Evolutionary conservation across 2,888 invertebrate genomes (phyloP).

Genomic region (Bugulina stolonifera): DNA sequence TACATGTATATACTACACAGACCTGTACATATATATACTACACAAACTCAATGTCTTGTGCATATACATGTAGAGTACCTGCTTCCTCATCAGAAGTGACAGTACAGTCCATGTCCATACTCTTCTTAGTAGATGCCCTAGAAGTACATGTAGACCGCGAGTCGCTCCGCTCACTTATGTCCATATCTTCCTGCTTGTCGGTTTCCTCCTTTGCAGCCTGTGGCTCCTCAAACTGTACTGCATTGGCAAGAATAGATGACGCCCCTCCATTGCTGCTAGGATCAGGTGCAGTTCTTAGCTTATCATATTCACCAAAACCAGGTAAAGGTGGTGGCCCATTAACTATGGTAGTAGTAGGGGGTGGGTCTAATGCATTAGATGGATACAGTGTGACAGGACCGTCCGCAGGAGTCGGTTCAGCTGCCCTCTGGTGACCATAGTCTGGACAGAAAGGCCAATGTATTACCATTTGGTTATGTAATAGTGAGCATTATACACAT

Average conservation of each 20-base stretch:
- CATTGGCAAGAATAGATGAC: too few species aligned
- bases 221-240: conserved; percentile 4
- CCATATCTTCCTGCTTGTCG: conserved; percentile 16
- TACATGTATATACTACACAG: too few species aligned
- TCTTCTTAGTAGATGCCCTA: conserved; percentile 17
- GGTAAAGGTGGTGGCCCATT: neutral
- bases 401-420: too few species aligned
- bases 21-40: too few species aligned
- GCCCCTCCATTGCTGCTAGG: too few species aligned
- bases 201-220: neutral
- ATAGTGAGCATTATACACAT: too few species aligned
- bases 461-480: too few species aligned
- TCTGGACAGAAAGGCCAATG: too few species aligned
- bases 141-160: conserved; percentile 7
- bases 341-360: neutral
- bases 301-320: neutral
- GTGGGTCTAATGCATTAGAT: neutral
- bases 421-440: too few species aligned
- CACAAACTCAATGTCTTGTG: too few species aligned
- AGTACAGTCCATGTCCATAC: conserved; percentile 23
- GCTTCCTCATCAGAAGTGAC: conserved; percentile 22
- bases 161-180: conserved; percentile 13
- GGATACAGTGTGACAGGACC: neutral
- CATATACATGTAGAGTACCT: too few species aligned
- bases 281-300: neutral